Base-by-base conservation (phyloP, 1,140 invertebrate species). In the Euschistus heros region DNA sequence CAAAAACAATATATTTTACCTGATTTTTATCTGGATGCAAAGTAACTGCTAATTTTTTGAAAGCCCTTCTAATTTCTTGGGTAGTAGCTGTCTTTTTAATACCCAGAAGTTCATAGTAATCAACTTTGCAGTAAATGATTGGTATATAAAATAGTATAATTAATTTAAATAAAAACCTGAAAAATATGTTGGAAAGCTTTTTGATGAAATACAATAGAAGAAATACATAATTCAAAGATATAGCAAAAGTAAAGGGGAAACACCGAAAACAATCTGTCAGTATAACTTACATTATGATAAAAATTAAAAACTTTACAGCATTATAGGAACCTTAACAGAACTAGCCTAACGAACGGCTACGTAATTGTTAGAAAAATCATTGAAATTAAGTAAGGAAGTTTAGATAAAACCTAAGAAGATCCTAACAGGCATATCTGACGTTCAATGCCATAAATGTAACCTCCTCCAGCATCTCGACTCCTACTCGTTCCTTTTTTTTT, bases 1-100 rank as follows among this genome's bases (percentile, higher is more conserved):
- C n/a, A 10, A 50, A 50, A 50, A 6, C 6, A 4, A 37, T 37
- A 37, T 37, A 37, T 54, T 17, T 62, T 66, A 69, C 69, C 63
- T 63, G 55, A 79, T 94, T 97, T 78, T 96, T 95, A 73, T 98
- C 95, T 0, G 95, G 95, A 81, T 98, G 95, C 37, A 94, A 76
- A 69, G 87, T 84, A 14, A 97, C 77, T 0, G 94, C 94, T 27
- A 97, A 78, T 66, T 82, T 85, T 72, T 94, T 83, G 75, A 96
- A 98, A 5, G 94, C 93, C 73, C 86, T 86, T 72, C 87, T 88
- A 50, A 98, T 90, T 71, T 96, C 91, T 68, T 81, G 78, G 42
- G 81, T 78, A 70, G 86, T 82, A n/a, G 92, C 90, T 79, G 86
- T 85, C 86, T 88, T 82, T 22, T 80, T 73, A 26, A 97, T 80